Evolutionary conservation across 2,888 invertebrate species (phyloP), one percentile per base, ranked within the genome.

Genomic region (Stenodema calcarata): DNA sequence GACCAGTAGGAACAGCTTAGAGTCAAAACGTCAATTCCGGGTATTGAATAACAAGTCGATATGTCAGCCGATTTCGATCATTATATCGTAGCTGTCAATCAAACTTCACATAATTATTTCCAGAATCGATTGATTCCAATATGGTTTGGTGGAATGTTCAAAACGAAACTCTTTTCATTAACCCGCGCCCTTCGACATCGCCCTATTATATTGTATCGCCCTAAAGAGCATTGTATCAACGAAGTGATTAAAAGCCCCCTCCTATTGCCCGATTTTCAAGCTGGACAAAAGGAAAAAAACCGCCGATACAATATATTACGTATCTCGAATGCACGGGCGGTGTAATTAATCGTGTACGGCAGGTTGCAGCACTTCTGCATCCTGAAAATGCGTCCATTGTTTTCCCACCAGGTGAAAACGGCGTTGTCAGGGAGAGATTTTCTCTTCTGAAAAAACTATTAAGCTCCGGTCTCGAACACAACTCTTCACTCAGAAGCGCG

Each of bases 391-490:
- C 78, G 28, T 62, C 82, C 62, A 62, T 82, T 82, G 82, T 82
- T 70, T 70, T 62, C 82, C 27, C 18, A 62, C 35, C 82, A 82
- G 82, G 82, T 82, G 82, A 82, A 82, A 82, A 82, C 62, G 62
- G 35, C 12, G 70, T 62, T 62, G 82, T 62, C 35, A 47, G 82
- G 78, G 82, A 62, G 82, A 47, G 54, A 62, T 82, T 82, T 82
- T 41, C 82, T 82, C 82, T 41, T 42, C n/a, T 70, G 42, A 80
- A 82, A 82, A 82, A 82, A 82, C 82, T 82, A 82, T 82, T 69
- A 82, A 82, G 80, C 80, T 80, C 41, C 30, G 35, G 50, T 30
- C 82, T 27, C 16, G 82, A 82, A 82, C 82, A 82, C 82, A 82
- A 69, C 82, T 82, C 82, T 82, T 82, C 82, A 82, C 82, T 82